A percentile compares a stretch with the other conserved stretches of the same genome.
Conservation (phyloP, 2,888 invertebrate genomes). For the Meganola albula region DNA sequence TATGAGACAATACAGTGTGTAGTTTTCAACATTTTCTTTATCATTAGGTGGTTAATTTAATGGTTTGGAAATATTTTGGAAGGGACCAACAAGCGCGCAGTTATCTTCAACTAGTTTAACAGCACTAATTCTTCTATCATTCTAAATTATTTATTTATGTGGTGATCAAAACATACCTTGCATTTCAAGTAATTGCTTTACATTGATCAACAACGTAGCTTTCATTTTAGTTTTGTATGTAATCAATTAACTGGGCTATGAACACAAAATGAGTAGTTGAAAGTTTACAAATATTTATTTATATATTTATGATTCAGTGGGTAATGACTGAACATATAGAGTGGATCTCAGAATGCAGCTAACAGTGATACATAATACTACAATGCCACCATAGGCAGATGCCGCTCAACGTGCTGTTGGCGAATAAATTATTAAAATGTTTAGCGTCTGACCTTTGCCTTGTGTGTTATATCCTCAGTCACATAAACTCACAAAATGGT, state of each 20-base stretch:
- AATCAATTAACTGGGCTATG: constrained; percentile 64
- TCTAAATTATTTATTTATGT: constrained; percentile 35
- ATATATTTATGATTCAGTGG: constrained; percentile 66
- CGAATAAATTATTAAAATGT: constrained; percentile 28
- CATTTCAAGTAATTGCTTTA: constrained; percentile 53
- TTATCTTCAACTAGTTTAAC: constrained; percentile 38
- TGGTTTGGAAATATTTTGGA: constrained; percentile 63
- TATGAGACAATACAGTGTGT: constrained; percentile 72
- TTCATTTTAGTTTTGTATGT: constrained; percentile 43
- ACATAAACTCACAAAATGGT: constrained; percentile 66
- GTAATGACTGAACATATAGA: constrained; percentile 72
- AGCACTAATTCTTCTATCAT: constrained; percentile 40
- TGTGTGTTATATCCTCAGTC: constrained; percentile 68
- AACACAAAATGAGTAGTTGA: constrained; percentile 58
- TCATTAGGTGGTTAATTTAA: constrained; percentile 44
- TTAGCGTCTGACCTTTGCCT: constrained; percentile 42
- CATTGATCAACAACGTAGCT: constrained; percentile 44
- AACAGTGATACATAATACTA: constrained; percentile 48
- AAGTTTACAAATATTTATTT: constrained; percentile 56
- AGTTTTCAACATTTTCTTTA: constrained; percentile 52
- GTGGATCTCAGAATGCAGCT: constrained; percentile 77
- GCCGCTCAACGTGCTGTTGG: constrained; percentile 30
- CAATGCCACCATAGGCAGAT: constrained; percentile 41
- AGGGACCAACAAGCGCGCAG: constrained; percentile 69
- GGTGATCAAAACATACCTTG: constrained; percentile 45